Base-by-base conservation (phyloP, 23 tunicate species). In the Trididemnum nubilum region DNA sequence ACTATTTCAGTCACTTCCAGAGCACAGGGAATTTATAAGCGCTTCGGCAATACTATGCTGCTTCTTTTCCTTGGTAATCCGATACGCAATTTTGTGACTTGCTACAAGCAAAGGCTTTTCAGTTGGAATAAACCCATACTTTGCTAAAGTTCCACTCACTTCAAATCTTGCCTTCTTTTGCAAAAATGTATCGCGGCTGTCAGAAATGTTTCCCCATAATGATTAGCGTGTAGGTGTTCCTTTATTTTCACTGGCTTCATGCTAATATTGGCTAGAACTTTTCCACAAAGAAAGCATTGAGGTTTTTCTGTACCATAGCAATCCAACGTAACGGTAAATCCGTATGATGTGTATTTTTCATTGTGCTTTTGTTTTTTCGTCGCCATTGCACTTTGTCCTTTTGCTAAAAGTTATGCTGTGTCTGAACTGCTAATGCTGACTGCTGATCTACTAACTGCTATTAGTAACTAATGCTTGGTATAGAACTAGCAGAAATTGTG, bases 291-390 rank as follows among this genome's bases (percentile, higher is more conserved):
- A 40, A 78, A 78, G 27, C 72, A 78, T 27, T 54, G 40, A 57
- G 82, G 82, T 60, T 78, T 78, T 78, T 78, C 71, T 78, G 82
- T 78, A 0, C 82, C 71, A 54, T 78, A 72, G 71, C 71, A 72
- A 28, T 78, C 67, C 70, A 19, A 9, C 26, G 71, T 54, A 50
- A 78, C n/a, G 40, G 82, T 73, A 59, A 78, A 57, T 26, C 82
- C 82, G 32, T 57, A 78, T 33, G 72, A 78, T 57, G 59, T 78
- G 27, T 78, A 78, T 24, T 78, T 37, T 27, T 78, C 72, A 78
- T 50, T 59, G 1, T 50, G 44, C 39, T 75, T 75, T 75, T 0
- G 1, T 44, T 75, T 75, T 50, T 75, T 39, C 70, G n/a, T n/a
- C n/a, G 76, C 76, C 76, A 70, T 70, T 70, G 36, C 76, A 70